A percentile compares a stretch with the other conserved stretches of the same genome.
These are phyloP conservation scores for Synergus japonicus DNA, from an alignment of 2,888 invertebrate genomes.

Conservation along the genomic window DNA sequence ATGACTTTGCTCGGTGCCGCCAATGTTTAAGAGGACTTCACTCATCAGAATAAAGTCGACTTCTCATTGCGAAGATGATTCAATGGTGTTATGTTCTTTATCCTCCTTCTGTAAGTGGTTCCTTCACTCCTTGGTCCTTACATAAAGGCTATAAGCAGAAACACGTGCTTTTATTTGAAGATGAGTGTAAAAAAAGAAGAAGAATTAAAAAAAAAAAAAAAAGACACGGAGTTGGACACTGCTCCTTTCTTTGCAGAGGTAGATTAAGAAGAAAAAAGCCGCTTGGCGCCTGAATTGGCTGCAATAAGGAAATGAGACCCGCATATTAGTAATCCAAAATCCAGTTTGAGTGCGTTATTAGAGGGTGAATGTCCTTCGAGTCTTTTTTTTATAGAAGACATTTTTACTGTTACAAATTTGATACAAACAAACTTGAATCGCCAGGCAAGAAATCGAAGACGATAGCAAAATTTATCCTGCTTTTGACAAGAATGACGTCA, in stretches of 20 bases:
- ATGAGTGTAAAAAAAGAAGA: neutral
- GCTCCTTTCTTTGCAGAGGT: neutral
- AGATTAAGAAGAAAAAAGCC: neutral
- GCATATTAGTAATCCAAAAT: neutral
- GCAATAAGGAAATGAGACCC: neutral
- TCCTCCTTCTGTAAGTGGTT: neutral
- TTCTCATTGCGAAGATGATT: conserved; percentile 34
- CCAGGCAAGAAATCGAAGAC: neutral
- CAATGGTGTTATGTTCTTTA: conserved; percentile 21
- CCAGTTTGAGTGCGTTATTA: neutral
- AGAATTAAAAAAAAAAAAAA: neutral
- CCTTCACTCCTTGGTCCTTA: conserved; percentile 8
- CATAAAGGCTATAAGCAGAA: neutral
- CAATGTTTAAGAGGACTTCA: conserved; percentile 13
- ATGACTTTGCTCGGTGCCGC: conserved; percentile 1
- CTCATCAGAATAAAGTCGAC: conserved; percentile 6
- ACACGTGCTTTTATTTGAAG: conserved; percentile 4
- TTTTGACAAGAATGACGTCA: neutral
- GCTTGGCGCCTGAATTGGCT: neutral
- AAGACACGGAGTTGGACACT: neutral
- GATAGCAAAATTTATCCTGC: neutral
- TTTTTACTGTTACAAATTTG: neutral
- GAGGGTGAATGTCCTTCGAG: neutral
- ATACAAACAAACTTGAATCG: too few relatives aligned
- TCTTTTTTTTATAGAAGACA: neutral